A percentile compares a stretch with the other conserved stretches of the same genome.
These are phyloP conservation scores for Bombus consobrinus DNA, from an alignment of 1,140 invertebrate species.

Conservation along the genomic window DNA sequence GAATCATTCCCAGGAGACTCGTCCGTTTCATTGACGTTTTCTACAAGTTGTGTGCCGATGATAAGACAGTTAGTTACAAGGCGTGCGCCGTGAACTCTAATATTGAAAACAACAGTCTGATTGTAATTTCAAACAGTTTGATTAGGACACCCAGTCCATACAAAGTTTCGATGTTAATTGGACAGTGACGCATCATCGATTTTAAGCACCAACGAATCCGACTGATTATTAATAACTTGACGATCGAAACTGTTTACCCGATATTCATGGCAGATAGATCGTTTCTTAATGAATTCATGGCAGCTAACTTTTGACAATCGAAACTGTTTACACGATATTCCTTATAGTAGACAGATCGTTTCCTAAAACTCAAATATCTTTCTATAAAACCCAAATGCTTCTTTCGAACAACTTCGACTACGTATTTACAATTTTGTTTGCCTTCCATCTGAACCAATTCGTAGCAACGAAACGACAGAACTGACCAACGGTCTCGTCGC, in stretches of 20 bases:
- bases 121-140: neutral
- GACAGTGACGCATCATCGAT: slow-evolving; percentile 62
- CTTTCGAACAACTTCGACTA: neutral
- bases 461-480: neutral
- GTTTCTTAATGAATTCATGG: slow-evolving; percentile 9
- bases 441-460: slow-evolving; percentile 2
- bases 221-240: neutral
- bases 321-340: slow-evolving; percentile 25
- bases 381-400: neutral
- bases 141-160: slow-evolving; percentile 28
- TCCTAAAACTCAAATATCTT: neutral
- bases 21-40: neutral
- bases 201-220: neutral
- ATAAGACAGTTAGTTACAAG: neutral
- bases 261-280: slow-evolving; percentile 30
- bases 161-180: slow-evolving; percentile 47
- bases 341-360: slow-evolving; percentile 33
- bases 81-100: neutral
- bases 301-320: neutral
- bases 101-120: neutral
- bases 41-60: neutral
- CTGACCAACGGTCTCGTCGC: slow-evolving; percentile 50
- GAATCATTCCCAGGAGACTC: neutral
- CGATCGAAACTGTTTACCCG: slow-evolving; percentile 14
- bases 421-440: neutral